Evolutionary conservation across 2,113 vertebrate species (phyloP).

Genomic region (Pycnonotus jocosus): DNA sequence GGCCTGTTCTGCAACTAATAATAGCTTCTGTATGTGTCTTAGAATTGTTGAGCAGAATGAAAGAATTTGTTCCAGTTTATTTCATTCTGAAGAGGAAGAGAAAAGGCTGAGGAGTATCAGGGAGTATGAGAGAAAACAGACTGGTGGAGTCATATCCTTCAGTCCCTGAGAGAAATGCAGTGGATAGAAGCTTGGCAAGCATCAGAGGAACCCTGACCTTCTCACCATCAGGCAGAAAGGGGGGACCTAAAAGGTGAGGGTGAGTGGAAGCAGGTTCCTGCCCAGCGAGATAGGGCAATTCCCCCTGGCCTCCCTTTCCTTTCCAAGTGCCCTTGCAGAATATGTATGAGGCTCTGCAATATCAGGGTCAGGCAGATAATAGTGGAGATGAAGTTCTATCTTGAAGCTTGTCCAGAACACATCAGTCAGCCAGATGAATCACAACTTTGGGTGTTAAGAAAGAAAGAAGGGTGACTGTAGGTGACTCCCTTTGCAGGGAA

Average conservation of each 20-base stretch:
- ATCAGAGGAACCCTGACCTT: neutral
- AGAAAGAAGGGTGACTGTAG: neutral
- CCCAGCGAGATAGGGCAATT: neutral
- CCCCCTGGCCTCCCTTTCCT: rapidly evolving
- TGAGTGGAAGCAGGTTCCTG: neutral
- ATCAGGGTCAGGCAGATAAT: neutral
- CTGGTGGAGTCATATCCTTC: neutral
- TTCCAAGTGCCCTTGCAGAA: neutral
- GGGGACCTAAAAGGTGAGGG: neutral
- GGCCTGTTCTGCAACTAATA: neutral
- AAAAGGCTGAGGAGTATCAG: neutral
- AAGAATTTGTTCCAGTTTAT: neutral
- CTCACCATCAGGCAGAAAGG: neutral
- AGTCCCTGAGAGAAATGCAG: neutral
- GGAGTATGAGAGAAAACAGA: neutral
- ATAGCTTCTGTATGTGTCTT: neutral
- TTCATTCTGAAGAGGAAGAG: neutral
- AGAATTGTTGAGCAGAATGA: neutral
- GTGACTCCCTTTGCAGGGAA: neutral
- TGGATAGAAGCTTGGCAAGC: neutral
- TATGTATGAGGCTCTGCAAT: neutral
- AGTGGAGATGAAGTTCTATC: neutral
- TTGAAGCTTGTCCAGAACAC: neutral
- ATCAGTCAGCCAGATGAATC: neutral
- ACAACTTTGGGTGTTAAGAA: neutral